Conservation (phyloP, 2,888 invertebrate species). For the Aromia moschata region DNA sequence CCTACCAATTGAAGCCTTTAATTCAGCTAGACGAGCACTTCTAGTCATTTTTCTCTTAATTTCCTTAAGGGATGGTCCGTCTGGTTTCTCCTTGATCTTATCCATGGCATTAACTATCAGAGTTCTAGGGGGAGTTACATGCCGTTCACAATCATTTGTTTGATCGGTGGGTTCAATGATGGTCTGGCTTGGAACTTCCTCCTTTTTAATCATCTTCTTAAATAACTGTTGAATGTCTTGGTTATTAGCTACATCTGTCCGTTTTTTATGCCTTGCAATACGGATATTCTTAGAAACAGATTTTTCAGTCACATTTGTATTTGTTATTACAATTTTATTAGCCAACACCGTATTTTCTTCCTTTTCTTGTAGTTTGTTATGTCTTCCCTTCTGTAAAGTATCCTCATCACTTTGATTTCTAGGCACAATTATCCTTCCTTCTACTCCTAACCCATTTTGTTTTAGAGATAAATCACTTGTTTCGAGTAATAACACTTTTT, state of each 20-base stretch:
- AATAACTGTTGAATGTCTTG: slow-evolving; percentile 53
- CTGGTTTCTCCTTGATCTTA: slow-evolving; percentile 64
- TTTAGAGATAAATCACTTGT: slow-evolving; percentile 32
- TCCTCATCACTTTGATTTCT: slow-evolving; percentile 30
- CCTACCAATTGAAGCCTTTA: slow-evolving; percentile 73
- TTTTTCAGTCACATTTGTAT: slow-evolving; percentile 24
- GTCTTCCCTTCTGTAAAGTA: slow-evolving; percentile 23
- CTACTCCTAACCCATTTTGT: slow-evolving; percentile 37
- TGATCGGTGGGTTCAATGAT: slow-evolving; percentile 13
- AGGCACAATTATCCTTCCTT: slow-evolving; percentile 30
- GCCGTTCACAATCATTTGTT: slow-evolving; percentile 26
- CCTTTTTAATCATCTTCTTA: slow-evolving; percentile 45
- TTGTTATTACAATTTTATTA: slow-evolving; percentile 40
- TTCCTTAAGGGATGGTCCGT: slow-evolving; percentile 75
- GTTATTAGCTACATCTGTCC: slow-evolving; percentile 44
- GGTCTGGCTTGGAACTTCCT: slow-evolving; percentile 9
- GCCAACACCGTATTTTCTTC: slow-evolving; percentile 35
- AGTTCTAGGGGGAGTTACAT: slow-evolving; percentile 53
- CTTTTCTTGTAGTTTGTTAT: slow-evolving; percentile 41
- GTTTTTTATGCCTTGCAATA: slow-evolving; percentile 40
- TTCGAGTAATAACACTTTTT: slow-evolving; percentile 65
- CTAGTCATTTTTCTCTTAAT: slow-evolving; percentile 74
- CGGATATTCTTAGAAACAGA: slow-evolving; percentile 25
- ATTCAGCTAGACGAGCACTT: slow-evolving; percentile 75
- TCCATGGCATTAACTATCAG: slow-evolving; percentile 61